Base-by-base conservation (phyloP, 2,113 vertebrate species). In the Cryptomyrus ogoouensis region DNA sequence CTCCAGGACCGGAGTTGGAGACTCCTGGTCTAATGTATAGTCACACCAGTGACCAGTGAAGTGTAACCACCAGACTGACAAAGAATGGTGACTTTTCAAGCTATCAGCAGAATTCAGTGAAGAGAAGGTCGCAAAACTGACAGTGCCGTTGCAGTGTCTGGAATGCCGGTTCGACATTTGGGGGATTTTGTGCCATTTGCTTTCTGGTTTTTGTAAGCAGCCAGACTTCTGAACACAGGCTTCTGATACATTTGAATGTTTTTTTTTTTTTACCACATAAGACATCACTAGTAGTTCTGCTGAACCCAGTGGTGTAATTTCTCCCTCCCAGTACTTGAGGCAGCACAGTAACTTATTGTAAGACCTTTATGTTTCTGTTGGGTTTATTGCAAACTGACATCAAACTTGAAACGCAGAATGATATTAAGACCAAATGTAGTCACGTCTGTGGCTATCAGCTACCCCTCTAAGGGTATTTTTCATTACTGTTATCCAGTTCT, bases 181-280 rank as follows among this genome's bases (percentile, higher is more conserved):
- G 39, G 83, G 10, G 27, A 31, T 74, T 47, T 89, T 39, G 88
- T 89, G 88, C 88, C 88, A 89, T 83, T 35, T 89, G 12, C 12
- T 5, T 42, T 42, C 35, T 39, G 74, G 35, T 7, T 19, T 80
- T 80, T 19, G 10, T 77, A 77, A 7, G 7, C 31, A 35, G 70
- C 13, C 31, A 6, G 70, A 77, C 27, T 66, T 27, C n/a, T 66
- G 24, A n/a, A 58, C 19, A 24, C 24, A 62, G 56, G 21, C 21
- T n/a, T 27, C 62, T n/a, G n/a, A 66, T 27, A 66, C 62, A 70
- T 70, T 70, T 4, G 27, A 70, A 70, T 53, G 52, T 17, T 3
- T 13, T 49, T 49, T 9, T 13, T 49, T 53, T 19, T 5, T 53
- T 6, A 12, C 39, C 0, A 10, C 6, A 83, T 46, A 24, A 84